phyloP scores from a whole-genome alignment of 2,888 invertebrate species.

The Punctoribates punctum region DNA sequence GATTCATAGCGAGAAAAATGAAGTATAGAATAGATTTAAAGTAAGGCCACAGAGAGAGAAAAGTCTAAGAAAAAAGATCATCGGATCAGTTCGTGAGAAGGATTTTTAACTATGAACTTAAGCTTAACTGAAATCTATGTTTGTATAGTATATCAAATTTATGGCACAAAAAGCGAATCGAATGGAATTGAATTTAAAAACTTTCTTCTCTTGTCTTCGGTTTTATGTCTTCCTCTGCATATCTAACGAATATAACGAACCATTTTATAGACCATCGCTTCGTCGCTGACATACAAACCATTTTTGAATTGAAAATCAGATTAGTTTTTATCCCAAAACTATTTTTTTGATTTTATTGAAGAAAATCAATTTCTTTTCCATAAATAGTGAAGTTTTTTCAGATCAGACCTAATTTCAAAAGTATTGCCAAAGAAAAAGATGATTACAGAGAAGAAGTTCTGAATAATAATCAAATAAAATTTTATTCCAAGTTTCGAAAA shows the following conservation, averaged over 20 bases:
- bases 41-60: conserved; percentile 5
- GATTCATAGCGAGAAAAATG: not conserved
- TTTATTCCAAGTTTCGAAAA: not conserved
- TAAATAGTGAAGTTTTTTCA: too few species aligned
- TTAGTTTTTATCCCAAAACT: not conserved
- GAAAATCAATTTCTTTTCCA: too few species aligned
- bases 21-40: conserved; percentile 20
- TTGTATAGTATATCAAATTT: conserved; percentile 15
- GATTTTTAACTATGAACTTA: conserved; percentile 20
- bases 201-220: not conserved
- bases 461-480: conserved; percentile 2
- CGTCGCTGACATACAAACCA: conserved; percentile 13
- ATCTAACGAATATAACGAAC: conserved; percentile 8
- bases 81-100: conserved; percentile 15
- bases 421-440: not conserved
- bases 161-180: not conserved
- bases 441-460: not conserved
- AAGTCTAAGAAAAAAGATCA: conserved; percentile 3
- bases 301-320: not conserved
- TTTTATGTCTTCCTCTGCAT: conserved; percentile 12
- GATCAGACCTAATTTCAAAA: not conserved
- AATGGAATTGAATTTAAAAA: conserved; percentile 16
- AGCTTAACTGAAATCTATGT: conserved; percentile 19
- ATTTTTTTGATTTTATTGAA: not conserved
- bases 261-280: conserved; percentile 1